Evolutionary conservation across 2,797 vertebrate genomes (phyloP), one percentile per base, ranked within the genome.

Genomic region (Catostomus latipinnis): DNA sequence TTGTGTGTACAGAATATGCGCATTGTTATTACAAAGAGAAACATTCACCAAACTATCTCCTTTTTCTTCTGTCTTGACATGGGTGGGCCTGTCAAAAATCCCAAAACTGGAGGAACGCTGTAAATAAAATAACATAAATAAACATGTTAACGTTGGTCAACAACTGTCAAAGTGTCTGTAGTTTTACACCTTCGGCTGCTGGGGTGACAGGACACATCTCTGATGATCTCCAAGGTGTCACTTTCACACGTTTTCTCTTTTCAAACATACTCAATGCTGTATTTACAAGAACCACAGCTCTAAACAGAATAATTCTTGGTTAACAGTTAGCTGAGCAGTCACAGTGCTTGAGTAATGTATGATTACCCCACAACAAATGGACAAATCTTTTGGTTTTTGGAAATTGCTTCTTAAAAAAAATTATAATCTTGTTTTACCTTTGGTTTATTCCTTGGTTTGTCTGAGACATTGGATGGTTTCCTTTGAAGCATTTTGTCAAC

Each of bases 21-120:
- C 34, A 34, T 34, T 34, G 4, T 60, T n/a, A 61, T 10, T 6
- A 1, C 45, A 48, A 67, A 67, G 4, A 50, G 7, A 67, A 54
- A 46, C n/a, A 63, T 88, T 83, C 86, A 92, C 93, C 89, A 5
- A 9, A 81, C 73, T 48, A 43, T 73, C 65, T 72, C 54, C 83
- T 45, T 89, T 80, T 69, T 95, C 92, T 82, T 91, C 91, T 43
- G 90, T 50, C 79, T 94, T 96, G 78, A 90, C 85, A 68, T 79
- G 18, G 0, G 84, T 9, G 0, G 91, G 89, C 83, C 92, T 92
- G 65, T 96, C 95, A 78, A 95, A 96, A 89, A 92, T 94, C 73
- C 94, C 95, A 88, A 96, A 96, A 87, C 95, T 96, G 89, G 91
- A 93, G 18, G 93, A 93, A 78, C 95, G 94, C 96, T 96, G 82